Conservation (phyloP, 2,888 invertebrate genomes). For the Gortyna flavago region DNA sequence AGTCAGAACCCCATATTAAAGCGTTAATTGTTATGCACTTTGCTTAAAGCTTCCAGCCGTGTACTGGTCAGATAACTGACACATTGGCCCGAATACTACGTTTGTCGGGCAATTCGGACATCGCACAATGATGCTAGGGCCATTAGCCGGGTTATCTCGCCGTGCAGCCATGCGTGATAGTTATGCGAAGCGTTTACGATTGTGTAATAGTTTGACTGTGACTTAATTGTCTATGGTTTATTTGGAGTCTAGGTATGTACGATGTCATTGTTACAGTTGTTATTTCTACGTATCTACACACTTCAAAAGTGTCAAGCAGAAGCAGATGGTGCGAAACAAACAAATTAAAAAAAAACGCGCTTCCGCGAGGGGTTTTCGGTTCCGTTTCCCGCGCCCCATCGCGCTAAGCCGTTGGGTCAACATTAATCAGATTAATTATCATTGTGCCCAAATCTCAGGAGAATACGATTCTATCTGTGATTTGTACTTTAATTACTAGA, state of each 20-base stretch:
- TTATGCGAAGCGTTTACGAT: conserved; percentile 2
- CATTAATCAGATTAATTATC: conserved; percentile 24
- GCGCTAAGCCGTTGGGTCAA: neutral
- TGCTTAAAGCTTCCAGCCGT: neutral
- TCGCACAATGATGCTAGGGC: neutral
- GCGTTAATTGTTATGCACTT: no score
- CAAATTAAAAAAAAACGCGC: neutral
- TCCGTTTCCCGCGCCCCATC: neutral
- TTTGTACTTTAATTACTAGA: conserved; percentile 47
- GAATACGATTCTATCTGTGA: conserved; percentile 37
- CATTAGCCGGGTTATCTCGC: conserved; percentile 50
- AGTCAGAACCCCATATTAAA: neutral
- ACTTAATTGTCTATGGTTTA: neutral
- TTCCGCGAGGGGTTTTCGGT: neutral
- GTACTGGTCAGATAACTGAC: neutral
- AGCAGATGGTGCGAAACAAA: no score
- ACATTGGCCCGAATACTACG: conserved; percentile 2
- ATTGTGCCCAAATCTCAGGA: conserved; percentile 30
- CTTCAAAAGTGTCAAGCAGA: neutral
- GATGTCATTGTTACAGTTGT: neutral
- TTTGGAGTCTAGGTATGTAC: neutral
- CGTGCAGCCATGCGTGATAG: conserved; percentile 13
- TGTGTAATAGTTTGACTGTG: neutral
- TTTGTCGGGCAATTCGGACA: conserved; percentile 21
- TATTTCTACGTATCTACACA: neutral